phyloP scores from a whole-genome alignment of 2,888 invertebrate genomes.

The Acronicta leporina region DNA sequence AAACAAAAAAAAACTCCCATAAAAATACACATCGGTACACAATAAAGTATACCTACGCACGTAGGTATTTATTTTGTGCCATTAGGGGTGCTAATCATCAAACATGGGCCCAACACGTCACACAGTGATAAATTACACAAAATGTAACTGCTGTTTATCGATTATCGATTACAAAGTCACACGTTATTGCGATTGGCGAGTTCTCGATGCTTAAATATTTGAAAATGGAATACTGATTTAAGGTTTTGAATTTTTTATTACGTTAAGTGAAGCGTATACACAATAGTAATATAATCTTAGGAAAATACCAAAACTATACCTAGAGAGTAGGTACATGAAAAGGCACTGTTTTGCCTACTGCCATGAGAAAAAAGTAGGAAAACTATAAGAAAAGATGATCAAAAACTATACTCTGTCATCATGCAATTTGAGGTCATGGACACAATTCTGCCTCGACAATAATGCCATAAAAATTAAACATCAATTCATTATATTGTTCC shows the following conservation, averaged over 20 bases:
- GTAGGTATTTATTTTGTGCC: conserved; percentile 42
- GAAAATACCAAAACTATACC: too few species aligned
- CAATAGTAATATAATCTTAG: too few species aligned
- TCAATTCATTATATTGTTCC: too few species aligned
- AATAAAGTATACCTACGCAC: conserved; percentile 47
- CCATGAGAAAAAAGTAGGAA: too few species aligned
- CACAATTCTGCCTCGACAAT: too few species aligned
- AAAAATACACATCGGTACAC: conserved; percentile 52
- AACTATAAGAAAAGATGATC: too few species aligned
- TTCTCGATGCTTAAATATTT: conserved; percentile 39
- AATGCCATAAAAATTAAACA: too few species aligned
- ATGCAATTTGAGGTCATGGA: too few species aligned
- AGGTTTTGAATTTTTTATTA: conserved; percentile 2
- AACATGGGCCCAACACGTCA: conserved; percentile 59
- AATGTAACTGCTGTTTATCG: conserved; percentile 62
- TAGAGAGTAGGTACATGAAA: too few species aligned
- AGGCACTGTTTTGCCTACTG: too few species aligned
- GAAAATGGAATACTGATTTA: conserved; percentile 16
- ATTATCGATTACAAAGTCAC: conserved; percentile 69
- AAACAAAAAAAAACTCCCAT: conserved; percentile 17
- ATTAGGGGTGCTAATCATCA: conserved; percentile 58
- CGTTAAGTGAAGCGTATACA: too few species aligned
- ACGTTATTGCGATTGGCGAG: conserved; percentile 45
- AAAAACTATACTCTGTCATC: too few species aligned
- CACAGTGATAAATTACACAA: conserved; percentile 66